These are phyloP conservation scores for Atrina japonica DNA, from an alignment of 2,888 invertebrate genomes.

Conservation along the genomic window DNA sequence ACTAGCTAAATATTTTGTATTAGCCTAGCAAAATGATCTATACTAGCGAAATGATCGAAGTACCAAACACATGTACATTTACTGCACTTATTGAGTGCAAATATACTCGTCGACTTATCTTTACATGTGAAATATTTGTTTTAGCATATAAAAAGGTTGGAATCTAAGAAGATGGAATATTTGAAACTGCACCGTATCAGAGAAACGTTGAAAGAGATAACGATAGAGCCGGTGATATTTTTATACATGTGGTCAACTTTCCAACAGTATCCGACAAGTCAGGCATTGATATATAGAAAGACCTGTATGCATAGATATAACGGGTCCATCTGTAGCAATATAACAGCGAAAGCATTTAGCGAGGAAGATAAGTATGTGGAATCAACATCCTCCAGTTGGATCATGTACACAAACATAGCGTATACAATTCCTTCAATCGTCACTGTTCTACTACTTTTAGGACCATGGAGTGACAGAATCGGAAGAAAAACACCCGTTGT, in stretches of 20 bases:
- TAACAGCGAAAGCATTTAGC: constrained; percentile 50
- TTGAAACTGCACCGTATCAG: background rate
- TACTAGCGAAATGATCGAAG: too few relatives aligned
- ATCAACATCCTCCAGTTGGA: constrained; percentile 76
- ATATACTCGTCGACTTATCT: too few relatives aligned
- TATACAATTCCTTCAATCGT: constrained; percentile 77
- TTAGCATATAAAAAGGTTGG: too few relatives aligned
- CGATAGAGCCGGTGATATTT: constrained; percentile 93
- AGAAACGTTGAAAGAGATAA: constrained; percentile 80
- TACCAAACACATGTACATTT: too few relatives aligned
- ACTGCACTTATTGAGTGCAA: too few relatives aligned
- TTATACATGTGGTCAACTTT: constrained; percentile 92
- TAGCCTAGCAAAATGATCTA: too few relatives aligned
- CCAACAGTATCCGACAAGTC: constrained; percentile 79
- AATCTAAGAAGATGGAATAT: too few relatives aligned
- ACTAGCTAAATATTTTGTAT: too few relatives aligned
- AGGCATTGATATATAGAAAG: constrained; percentile 80
- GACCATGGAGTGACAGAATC: constrained; percentile 80
- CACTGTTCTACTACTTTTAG: constrained; percentile 73
- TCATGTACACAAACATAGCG: constrained; percentile 76
- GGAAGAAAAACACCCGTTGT: constrained; percentile 81
- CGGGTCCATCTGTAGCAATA: constrained; percentile 54
- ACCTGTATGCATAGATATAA: constrained; percentile 74
- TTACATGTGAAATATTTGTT: too few relatives aligned
- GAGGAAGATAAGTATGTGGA: constrained; percentile 72